These are phyloP conservation scores for Cariama cristata DNA, from an alignment of 2,113 vertebrate species.

Conservation along the genomic window DNA sequence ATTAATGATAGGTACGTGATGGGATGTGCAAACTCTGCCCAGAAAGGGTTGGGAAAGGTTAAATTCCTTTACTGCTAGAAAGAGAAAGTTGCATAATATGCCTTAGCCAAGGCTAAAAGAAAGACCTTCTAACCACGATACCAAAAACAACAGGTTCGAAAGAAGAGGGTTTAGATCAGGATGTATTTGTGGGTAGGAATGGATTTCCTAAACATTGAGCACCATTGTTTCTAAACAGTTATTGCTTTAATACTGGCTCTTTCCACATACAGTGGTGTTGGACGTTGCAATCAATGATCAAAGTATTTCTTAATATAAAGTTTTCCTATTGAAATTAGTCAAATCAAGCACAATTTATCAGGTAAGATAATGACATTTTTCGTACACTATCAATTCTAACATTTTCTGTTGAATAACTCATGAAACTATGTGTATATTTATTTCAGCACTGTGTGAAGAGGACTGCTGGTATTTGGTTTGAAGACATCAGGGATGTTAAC, in stretches of 20 bases:
- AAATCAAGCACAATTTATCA: not conserved
- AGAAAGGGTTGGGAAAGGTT: conserved; percentile 29
- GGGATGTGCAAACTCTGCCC: conserved; percentile 62
- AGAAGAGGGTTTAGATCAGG: not conserved
- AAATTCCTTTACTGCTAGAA: not conserved
- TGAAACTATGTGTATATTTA: not conserved
- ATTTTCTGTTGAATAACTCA: not conserved
- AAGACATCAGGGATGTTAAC: not conserved
- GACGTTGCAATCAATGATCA: not conserved
- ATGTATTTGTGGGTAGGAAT: not conserved
- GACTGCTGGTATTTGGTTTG: not conserved
- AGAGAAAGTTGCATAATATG: not conserved
- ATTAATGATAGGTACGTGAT: conserved; percentile 33
- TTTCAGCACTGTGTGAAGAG: not conserved
- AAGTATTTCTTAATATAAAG: not conserved
- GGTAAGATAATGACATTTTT: not conserved
- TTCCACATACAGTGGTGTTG: not conserved
- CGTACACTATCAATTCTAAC: not conserved
- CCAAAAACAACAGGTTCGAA: not conserved
- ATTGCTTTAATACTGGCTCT: not conserved
- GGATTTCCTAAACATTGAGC: not conserved
- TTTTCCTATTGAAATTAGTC: not conserved
- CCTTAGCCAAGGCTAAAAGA: not conserved
- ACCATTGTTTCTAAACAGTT: not conserved
- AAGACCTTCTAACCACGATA: not conserved